phyloP scores from a whole-genome alignment of 2,113 vertebrate species.

The Antigone vipio region DNA sequence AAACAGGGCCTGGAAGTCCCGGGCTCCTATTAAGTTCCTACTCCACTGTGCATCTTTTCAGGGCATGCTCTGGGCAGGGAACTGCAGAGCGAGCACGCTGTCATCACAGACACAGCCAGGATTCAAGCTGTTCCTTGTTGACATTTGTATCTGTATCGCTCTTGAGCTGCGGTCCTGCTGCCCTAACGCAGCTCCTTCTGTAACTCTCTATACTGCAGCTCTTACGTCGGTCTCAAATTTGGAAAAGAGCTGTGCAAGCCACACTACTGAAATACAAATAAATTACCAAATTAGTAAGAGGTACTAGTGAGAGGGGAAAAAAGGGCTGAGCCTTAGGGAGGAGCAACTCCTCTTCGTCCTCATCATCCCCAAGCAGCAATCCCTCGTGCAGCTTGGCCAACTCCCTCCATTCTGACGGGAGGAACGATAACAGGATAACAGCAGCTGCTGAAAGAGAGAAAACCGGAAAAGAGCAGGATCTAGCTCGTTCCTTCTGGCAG shows the following conservation, averaged over 20 bases:
- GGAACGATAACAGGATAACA: not conserved
- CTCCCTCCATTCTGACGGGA: rapidly evolving
- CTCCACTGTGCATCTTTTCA: not conserved
- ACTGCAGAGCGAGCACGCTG: not conserved
- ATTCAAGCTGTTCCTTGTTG: not conserved
- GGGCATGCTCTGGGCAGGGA: not conserved
- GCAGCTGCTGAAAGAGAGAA: not conserved
- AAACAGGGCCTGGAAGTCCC: not conserved
- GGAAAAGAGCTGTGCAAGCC: not conserved
- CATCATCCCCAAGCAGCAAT: not conserved
- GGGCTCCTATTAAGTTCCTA: not conserved
- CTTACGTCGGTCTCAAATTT: rapidly evolving
- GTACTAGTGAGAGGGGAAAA: not conserved
- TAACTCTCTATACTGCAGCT: not conserved
- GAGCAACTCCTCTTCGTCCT: not conserved
- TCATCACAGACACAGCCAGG: not conserved
- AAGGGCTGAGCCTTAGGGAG: not conserved
- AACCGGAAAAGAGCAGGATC: not conserved
- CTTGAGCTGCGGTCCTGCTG: rapidly evolving
- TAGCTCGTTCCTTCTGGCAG: not conserved
- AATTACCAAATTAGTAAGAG: not conserved
- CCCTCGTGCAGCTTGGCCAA: not conserved
- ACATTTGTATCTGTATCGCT: rapidly evolving
- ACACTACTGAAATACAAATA: not conserved
- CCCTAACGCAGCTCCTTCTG: not conserved